A percentile compares a stretch with the other conserved stretches of the same genome.
These are phyloP conservation scores for Atta colombica DNA, from an alignment of 1,140 invertebrate species.

Conservation along the genomic window DNA sequence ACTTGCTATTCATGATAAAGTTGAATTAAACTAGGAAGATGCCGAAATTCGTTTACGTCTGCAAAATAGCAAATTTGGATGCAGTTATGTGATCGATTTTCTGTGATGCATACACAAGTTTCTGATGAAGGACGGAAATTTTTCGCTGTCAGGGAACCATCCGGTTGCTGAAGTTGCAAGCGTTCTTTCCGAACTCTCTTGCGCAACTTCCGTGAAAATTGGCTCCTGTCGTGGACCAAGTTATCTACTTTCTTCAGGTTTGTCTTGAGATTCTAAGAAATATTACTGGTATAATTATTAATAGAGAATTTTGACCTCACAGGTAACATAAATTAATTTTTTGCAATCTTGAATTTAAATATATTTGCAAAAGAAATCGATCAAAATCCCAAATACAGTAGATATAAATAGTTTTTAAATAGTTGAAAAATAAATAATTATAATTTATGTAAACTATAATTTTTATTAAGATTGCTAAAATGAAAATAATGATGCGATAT, in stretches of 20 bases:
- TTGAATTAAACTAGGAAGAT: neutral
- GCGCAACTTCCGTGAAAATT: conserved; percentile 25
- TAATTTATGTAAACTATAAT: neutral
- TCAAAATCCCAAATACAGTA: neutral
- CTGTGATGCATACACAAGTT: conserved; percentile 12
- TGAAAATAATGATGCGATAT: neutral
- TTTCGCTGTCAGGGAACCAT: conserved; percentile 28
- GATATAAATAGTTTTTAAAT: neutral
- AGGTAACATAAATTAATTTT: neutral
- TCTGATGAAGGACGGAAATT: conserved; percentile 35
- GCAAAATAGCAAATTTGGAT: conserved; percentile 28
- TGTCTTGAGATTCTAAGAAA: neutral
- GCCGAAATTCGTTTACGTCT: neutral
- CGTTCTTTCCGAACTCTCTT: conserved; percentile 6
- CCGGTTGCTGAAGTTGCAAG: neutral
- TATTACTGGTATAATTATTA: neutral
- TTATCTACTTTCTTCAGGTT: conserved; percentile 11
- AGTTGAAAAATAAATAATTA: neutral
- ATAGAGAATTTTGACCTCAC: neutral
- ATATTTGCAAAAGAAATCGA: neutral
- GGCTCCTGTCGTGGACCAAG: neutral
- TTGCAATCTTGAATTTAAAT: neutral
- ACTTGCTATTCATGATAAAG: neutral
- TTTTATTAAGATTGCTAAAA: neutral
- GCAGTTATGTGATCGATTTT: conserved; percentile 32